Base-by-base conservation (phyloP, 92 coral and sea anemone genomes). In the Isaurus tuberculatus region DNA sequence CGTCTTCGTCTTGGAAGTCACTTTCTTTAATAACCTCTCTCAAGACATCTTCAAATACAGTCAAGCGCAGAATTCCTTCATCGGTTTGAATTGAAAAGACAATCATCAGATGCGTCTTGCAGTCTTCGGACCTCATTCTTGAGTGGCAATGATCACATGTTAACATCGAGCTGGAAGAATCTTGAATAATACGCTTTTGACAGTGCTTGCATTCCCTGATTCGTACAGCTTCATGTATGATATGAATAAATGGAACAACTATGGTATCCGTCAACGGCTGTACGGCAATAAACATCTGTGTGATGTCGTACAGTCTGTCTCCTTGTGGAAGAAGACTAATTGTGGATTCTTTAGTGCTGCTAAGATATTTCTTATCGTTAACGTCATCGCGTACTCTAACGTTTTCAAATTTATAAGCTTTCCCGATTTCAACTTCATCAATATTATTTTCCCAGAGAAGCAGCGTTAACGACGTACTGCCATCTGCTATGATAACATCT, bases 201-300 rank as follows among this genome's bases (percentile, higher is more conserved):
- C 88, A 85, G 49, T 85, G 77, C 30, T 29, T 79, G 84, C 89
- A 78, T 58, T 85, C 84, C 68, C 78, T 61, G 46, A 65, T 74
- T 42, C 0, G 46, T 42, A 42, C 46, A 0, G 46, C 46, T 42
- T 42, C 46, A 42, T 42, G 46, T 42, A 42, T 42, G 46, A 42
- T 42, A 1, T 42, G 46, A 42, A 42, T 42, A 42, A 42, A 42
- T 42, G 46, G 46, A 42, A 42, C 46, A 42, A 42, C 9, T 42
- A 42, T 42, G 46, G 0, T 42, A 42, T 42, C 46, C 11, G 46
- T 42, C 46, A 42, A 42, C 1, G 46, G 46, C 46, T 42, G 9
- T 42, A 42, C 2, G 46, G 46, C 46, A 42, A 42, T 42, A 42
- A 42, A 42, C 46, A 42, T 42, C 46, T 42, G 46, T 42, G 46